Evolutionary conservation across 2,113 vertebrate genomes (phyloP).

Genomic region (Hoplias malabaricus): DNA sequence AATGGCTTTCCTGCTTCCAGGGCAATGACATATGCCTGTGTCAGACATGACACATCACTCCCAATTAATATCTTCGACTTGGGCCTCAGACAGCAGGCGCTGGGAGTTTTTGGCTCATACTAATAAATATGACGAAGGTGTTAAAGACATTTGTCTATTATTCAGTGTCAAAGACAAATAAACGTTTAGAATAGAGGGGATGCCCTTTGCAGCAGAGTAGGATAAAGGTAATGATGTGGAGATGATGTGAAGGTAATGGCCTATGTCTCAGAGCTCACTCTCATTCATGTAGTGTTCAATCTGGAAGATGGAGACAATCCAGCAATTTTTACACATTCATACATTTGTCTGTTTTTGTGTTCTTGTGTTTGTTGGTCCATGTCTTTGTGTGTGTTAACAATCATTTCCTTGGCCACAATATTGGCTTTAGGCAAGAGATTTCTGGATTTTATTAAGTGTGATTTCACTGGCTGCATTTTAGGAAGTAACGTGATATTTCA

Average conservation of each 20-base stretch:
- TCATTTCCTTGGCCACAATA: slow-evolving; percentile 11
- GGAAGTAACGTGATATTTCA: slow-evolving; percentile 5
- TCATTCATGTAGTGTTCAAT: neutral
- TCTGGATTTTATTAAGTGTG: neutral
- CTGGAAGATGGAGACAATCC: neutral
- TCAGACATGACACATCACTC: slow-evolving; percentile 57
- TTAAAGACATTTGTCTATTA: slow-evolving; percentile 57
- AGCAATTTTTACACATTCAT: neutral
- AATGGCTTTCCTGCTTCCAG: slow-evolving; percentile 52
- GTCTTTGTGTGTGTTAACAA: slow-evolving; percentile 21
- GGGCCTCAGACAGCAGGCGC: slow-evolving; percentile 53
- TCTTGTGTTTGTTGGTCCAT: slow-evolving; percentile 9
- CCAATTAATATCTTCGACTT: slow-evolving; percentile 57
- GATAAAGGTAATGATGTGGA: slow-evolving; percentile 35
- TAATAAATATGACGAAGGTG: slow-evolving; percentile 65
- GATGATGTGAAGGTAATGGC: slow-evolving; percentile 21
- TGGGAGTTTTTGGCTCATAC: slow-evolving; percentile 55
- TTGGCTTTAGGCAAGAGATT: neutral
- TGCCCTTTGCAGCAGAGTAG: slow-evolving; percentile 4
- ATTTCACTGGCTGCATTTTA: neutral
- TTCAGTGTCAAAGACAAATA: slow-evolving; percentile 57
- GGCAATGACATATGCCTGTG: slow-evolving; percentile 49
- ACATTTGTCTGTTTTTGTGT: neutral
- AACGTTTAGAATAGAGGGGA: slow-evolving; percentile 35
- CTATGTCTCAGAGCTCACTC: slow-evolving; percentile 1